These are phyloP conservation scores for Araneus ventricosus DNA, from an alignment of 1,140 invertebrate genomes.

Conservation along the genomic window DNA sequence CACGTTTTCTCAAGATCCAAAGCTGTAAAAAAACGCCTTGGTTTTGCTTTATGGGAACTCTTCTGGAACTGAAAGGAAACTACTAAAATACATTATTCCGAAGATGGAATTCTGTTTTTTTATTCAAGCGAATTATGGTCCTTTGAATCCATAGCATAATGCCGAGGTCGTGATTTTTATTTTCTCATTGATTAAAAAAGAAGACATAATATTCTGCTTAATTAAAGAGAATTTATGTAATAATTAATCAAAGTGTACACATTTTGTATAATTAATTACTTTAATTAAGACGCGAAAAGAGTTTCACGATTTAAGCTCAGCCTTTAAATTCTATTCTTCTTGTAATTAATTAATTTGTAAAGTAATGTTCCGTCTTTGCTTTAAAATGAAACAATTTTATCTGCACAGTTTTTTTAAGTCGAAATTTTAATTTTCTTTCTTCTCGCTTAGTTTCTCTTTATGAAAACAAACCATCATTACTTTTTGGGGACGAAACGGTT, in stretches of 20 bases:
- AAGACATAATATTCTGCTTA: neutral
- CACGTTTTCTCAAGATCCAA: conserved; percentile 38
- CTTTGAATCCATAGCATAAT: neutral
- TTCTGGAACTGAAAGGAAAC: neutral
- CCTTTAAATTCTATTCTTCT: neutral
- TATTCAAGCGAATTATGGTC: neutral
- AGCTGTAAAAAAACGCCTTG: neutral
- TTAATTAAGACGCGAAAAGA: neutral
- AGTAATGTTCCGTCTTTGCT: neutral
- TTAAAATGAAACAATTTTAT: neutral
- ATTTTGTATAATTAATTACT: neutral
- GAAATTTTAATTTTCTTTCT: neutral
- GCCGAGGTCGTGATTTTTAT: neutral
- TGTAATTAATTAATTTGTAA: neutral
- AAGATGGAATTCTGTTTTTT: neutral
- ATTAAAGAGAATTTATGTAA: neutral
- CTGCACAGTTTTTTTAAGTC: no score
- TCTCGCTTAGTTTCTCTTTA: neutral
- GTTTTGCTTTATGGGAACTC: neutral
- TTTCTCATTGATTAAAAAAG: neutral
- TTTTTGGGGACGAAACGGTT: no score
- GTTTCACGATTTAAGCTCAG: neutral
- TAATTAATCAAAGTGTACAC: neutral
- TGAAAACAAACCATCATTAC: neutral
- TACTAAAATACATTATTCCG: neutral